Percentiles rank a stretch among this genome's conserved stretches.
phyloP scores from a whole-genome alignment of 1,140 invertebrate genomes.

The Triops longicaudatus region DNA sequence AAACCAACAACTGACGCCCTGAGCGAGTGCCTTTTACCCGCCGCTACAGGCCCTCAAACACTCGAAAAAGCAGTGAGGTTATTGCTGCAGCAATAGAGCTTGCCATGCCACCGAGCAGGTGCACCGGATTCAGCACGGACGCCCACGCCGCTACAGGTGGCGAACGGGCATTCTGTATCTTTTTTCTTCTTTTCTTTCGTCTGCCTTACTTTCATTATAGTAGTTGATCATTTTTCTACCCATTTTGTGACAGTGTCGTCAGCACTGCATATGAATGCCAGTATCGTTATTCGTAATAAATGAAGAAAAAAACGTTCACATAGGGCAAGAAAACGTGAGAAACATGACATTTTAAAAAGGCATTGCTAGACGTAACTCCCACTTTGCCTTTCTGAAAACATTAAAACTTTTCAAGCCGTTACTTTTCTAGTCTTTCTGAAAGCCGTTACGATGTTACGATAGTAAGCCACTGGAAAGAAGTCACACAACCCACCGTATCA shows the following conservation, averaged over 20 bases:
- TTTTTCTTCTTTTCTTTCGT: neutral
- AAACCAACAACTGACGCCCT: neutral
- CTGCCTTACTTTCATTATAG: neutral
- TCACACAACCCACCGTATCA: too few relatives aligned
- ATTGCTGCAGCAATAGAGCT: neutral
- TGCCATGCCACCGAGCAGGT: conserved; percentile 13
- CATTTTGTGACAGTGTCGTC: neutral
- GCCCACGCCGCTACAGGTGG: conserved; percentile 13
- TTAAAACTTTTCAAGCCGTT: too few relatives aligned
- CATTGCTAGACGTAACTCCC: too few relatives aligned
- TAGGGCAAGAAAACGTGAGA: too few relatives aligned
- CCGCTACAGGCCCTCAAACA: neutral
- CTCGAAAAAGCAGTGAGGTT: neutral
- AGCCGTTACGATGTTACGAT: too few relatives aligned
- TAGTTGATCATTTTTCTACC: neutral
- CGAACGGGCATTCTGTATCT: neutral
- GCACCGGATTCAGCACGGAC: neutral
- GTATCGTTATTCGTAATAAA: neutral
- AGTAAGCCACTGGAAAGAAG: too few relatives aligned
- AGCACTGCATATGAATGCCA: neutral
- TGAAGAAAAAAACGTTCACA: neutral
- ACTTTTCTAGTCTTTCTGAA: too few relatives aligned
- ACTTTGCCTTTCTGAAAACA: too few relatives aligned
- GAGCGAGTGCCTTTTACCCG: conserved; percentile 13
- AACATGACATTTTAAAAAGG: too few relatives aligned